Percentiles rank a stretch among this genome's conserved stretches.
Evolutionary conservation across 2,797 vertebrate genomes (phyloP).

Genomic region (Coluber constrictor): DNA sequence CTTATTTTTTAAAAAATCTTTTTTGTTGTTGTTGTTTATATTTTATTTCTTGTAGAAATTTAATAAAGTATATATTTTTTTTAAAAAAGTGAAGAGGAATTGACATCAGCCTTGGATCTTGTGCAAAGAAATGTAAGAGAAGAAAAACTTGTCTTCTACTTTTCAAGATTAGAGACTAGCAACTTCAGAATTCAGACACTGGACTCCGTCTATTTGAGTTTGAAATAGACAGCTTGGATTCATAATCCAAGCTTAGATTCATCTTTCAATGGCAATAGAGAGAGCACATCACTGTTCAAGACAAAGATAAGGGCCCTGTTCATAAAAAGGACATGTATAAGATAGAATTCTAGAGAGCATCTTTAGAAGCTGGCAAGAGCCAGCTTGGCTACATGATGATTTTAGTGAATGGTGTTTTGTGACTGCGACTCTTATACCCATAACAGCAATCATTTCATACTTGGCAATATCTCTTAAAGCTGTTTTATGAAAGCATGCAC

Average conservation of each 20-base stretch:
- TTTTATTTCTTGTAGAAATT: neutral
- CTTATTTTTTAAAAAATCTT: neutral
- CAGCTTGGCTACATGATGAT: too few species aligned
- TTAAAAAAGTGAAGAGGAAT: neutral
- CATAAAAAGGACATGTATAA: neutral
- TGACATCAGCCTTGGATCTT: neutral
- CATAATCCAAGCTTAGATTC: neutral
- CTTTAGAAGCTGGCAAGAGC: too few species aligned
- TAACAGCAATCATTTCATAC: too few species aligned
- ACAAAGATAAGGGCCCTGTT: neutral
- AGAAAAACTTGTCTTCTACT: neutral
- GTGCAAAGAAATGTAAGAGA: neutral
- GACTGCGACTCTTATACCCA: neutral
- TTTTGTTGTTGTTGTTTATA: neutral
- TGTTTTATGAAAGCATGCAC: too few species aligned
- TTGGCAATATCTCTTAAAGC: too few species aligned
- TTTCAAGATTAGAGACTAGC: neutral
- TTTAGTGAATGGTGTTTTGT: neutral
- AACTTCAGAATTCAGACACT: neutral
- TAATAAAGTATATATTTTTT: neutral
- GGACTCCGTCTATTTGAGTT: neutral
- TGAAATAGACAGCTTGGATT: neutral
- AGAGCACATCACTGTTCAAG: neutral
- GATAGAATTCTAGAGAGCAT: too few species aligned
- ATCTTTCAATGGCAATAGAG: neutral